Percentiles rank a stretch among this genome's conserved stretches.
phyloP scores from a whole-genome alignment of 1,140 invertebrate species.

The Carposina sasakii region DNA sequence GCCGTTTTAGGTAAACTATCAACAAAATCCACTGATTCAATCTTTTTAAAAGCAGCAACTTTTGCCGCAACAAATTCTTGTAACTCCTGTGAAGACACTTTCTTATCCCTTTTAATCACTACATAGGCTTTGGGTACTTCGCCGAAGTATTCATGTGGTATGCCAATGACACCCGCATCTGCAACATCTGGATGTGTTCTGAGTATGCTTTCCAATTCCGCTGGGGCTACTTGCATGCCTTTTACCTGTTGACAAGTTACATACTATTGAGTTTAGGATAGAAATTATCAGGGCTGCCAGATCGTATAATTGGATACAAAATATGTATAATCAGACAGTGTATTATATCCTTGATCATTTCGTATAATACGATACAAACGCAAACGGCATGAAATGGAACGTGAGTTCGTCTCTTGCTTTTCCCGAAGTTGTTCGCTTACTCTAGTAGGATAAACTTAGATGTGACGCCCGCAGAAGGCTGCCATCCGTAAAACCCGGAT shows the following conservation, averaged over 20 bases:
- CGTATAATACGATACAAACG: too few relatives aligned
- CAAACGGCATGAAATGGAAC: too few relatives aligned
- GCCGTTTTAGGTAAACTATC: constrained; percentile 82
- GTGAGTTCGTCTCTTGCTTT: too few relatives aligned
- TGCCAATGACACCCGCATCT: constrained; percentile 89
- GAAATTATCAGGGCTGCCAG: background rate
- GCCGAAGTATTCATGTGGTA: constrained; percentile 82
- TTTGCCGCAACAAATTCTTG: constrained; percentile 76
- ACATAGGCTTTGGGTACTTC: constrained; percentile 87
- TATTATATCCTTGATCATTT: background rate
- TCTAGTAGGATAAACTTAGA: too few relatives aligned
- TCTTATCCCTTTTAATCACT: constrained; percentile 66
- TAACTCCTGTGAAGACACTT: constrained; percentile 70
- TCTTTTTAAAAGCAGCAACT: constrained; percentile 81
- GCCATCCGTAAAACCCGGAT: too few relatives aligned
- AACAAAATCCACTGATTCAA: constrained; percentile 81
- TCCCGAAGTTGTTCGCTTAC: too few relatives aligned
- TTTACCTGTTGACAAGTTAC: constrained; percentile 60
- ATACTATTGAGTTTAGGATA: background rate
- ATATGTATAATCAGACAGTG: background rate
- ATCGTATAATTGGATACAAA: background rate
- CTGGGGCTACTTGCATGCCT: constrained; percentile 88
- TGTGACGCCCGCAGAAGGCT: too few relatives aligned
- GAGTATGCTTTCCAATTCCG: constrained; percentile 88
- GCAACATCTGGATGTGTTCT: constrained; percentile 81